These are phyloP conservation scores for Lichenostomus cassidix DNA, from an alignment of 2,113 vertebrate species.

Conservation along the genomic window DNA sequence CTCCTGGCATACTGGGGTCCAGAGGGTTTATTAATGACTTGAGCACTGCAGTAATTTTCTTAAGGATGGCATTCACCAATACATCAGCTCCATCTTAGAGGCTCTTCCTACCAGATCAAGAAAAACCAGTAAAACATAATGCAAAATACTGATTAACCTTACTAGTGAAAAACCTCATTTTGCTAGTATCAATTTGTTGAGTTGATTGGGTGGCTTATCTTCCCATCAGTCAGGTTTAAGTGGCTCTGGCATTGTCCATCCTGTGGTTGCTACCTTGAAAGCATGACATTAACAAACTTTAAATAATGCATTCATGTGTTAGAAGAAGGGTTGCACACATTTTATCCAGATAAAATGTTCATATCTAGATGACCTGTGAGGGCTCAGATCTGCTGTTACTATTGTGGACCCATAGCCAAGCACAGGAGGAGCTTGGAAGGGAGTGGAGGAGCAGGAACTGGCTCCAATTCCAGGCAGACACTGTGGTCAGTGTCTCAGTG, in stretches of 20 bases:
- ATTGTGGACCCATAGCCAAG: background rate
- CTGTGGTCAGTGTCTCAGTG: background rate
- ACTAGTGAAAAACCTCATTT: background rate
- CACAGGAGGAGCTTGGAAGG: background rate
- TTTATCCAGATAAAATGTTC: background rate
- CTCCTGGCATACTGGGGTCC: background rate
- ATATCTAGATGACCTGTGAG: background rate
- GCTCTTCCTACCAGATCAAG: background rate
- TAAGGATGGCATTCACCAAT: background rate
- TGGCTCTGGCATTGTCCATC: background rate
- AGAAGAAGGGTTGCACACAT: background rate
- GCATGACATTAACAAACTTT: background rate
- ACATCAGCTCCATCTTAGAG: background rate
- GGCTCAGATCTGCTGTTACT: background rate
- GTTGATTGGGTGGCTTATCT: background rate
- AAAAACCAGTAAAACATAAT: background rate
- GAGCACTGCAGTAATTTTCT: background rate
- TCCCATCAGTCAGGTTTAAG: background rate
- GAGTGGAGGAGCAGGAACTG: background rate
- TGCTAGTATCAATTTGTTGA: background rate
- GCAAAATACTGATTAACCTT: background rate
- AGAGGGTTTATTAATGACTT: background rate
- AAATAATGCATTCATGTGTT: background rate
- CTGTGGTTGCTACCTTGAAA: background rate
- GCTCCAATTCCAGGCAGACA: background rate